Evolutionary conservation across 2,797 vertebrate genomes (phyloP).

Genomic region (Ispidina lecontei): DNA sequence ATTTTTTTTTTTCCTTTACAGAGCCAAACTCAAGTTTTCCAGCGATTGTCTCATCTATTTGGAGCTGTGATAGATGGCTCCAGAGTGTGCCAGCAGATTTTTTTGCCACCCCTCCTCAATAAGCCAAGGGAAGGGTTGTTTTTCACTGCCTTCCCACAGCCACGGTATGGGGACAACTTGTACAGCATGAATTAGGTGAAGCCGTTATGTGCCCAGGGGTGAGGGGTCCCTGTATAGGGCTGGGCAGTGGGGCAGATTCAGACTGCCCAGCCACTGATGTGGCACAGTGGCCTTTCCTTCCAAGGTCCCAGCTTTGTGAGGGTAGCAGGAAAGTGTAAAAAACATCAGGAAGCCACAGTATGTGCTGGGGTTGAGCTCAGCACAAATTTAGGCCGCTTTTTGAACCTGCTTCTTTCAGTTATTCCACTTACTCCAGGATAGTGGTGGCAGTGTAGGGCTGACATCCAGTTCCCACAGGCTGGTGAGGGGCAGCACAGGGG

Average conservation of each 20-base stretch:
- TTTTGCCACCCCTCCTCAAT: not conserved
- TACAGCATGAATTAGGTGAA: not conserved
- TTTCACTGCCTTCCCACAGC: not conserved
- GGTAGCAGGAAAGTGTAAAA: not conserved
- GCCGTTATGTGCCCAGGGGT: not conserved
- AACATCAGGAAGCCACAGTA: not conserved
- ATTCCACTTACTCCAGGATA: not conserved
- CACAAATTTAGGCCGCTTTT: not conserved
- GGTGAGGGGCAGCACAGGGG: not conserved
- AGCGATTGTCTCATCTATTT: not conserved
- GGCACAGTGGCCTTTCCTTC: not conserved
- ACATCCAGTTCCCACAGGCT: not conserved
- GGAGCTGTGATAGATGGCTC: slow-evolving; percentile 29
- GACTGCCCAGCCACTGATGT: not conserved
- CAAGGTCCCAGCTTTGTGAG: not conserved
- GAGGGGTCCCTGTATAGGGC: not conserved
- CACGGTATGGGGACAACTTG: not conserved
- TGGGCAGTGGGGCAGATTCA: accelerated
- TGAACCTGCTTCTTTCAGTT: not conserved
- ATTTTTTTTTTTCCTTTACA: not conserved
- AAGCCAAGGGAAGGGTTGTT: not conserved
- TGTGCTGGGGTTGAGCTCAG: not conserved
- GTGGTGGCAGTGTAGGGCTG: not conserved
- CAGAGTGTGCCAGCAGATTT: not conserved
- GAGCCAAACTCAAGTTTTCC: slow-evolving; percentile 37